Base-by-base conservation (phyloP, 2,888 invertebrate genomes). In the Patella ulyssiponensis region DNA sequence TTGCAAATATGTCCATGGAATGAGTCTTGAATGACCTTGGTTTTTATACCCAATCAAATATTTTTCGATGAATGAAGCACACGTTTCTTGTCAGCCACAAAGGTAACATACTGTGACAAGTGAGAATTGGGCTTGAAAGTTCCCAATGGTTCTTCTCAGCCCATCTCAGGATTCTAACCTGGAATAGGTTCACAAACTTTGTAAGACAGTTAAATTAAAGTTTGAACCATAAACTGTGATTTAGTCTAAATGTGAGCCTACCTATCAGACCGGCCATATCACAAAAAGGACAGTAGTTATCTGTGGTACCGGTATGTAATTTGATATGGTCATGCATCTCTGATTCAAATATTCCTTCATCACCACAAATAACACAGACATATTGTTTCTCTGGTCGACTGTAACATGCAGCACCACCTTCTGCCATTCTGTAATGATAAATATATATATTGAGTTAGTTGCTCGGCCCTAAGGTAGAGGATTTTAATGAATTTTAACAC, bases 331-430 rank as follows among this genome's bases (percentile, higher is more conserved):
- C 93, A 74, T 96, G 93, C 94, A 96, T 95, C 84, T 95, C 88
- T 44, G 84, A 84, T 56, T 90, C 89, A 12, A 86, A 85, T 80
- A 96, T 93, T 27, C 95, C 95, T 86, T 96, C 95, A 82, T 95
- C 94, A n/a, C 96, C 96, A 91, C 96, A 96, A 82, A 96, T 95
- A 92, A 96, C 96, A 92, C 96, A 96, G 76, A 87, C 83, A 80
- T 85, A 88, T 7, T 27, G 64, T 64, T 64, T 64, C 23, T 64
- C 64, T 64, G 9, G 64, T 64, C 64, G 64, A 64, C 23, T 64
- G 23, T 64, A 64, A 20, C 64, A 56, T n/a, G 23, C 44, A 17
- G 69, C 73, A 9, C 79, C 74, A 23, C 79, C 79, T 69, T 79
- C 79, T 27, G 79, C 79, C 79, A 79, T 79, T 58, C 17, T 71